Evolutionary conservation across 1,140 invertebrate species (phyloP), one percentile per base, ranked within the genome.

Genomic region (Achroia grisella): DNA sequence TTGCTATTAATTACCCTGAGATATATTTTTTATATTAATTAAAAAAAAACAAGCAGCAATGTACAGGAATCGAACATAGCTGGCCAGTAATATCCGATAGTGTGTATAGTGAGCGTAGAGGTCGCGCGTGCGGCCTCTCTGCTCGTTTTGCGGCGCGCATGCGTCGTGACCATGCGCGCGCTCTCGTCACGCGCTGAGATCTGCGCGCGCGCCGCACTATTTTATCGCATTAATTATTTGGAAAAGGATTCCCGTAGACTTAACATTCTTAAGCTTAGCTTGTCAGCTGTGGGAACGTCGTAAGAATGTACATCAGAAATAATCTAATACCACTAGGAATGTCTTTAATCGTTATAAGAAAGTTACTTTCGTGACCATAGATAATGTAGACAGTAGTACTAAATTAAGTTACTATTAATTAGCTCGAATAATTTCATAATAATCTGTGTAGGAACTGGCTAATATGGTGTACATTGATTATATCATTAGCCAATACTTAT

Each of bases 221-320:
- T 80, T 83, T 83, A 83, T 83, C 79, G 75, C 75, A 80, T 83
- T 83, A 80, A 83, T 83, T 83, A 83, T 83, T 79, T 79, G 68
- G 63, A 80, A 76, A 79, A 83, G 68, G 75, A 75, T 79, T 69
- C 79, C 63, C 67, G 62, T 61, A 69, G 60, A 62, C 61, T 58
- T 50, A 52, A 52, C 64, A 77, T 77, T 75, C 76, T 65, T 73
- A 59, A 44, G 41, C 52, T 41, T 52, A 45, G 32, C 52, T 48
- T 67, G 71, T 71, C 65, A 69, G 69, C 65, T 81, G 67, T 78
- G 78, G 67, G 76, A 79, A 82, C 67, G 23, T 35, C 44, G 45
- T 35, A 44, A 52, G 51, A 23, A 23, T 23, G 17, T 3, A 6
- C 6, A 23, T 23, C 17, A 23, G 17, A 6, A 23, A 23, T 23